A percentile compares a stretch with the other conserved stretches of the same genome.
phyloP scores from a whole-genome alignment of 2,797 vertebrate genomes.

The Thaleichthys pacificus region DNA sequence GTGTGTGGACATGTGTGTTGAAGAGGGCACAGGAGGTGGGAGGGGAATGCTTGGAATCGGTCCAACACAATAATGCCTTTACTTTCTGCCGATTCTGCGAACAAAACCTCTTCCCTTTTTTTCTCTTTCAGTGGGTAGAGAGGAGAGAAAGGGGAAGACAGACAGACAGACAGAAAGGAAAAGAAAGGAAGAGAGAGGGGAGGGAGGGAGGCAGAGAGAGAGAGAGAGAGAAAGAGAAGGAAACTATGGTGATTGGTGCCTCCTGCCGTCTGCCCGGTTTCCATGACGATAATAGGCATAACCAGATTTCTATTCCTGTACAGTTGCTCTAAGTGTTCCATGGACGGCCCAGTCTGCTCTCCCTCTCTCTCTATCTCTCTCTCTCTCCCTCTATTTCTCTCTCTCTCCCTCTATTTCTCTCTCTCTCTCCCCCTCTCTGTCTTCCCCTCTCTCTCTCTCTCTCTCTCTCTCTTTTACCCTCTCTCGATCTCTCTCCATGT shows the following conservation, averaged over 20 bases:
- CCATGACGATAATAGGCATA: constrained; percentile 76
- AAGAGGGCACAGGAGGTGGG: constrained; percentile 17
- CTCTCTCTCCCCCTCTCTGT: too few relatives aligned
- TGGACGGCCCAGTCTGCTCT: constrained; percentile 44
- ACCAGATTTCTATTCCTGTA: constrained; percentile 62
- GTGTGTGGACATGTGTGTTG: constrained; percentile 15
- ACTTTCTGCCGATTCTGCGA: constrained; percentile 59
- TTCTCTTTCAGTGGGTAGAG: constrained; percentile 34
- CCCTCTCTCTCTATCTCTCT: not conserved
- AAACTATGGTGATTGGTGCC: constrained; percentile 48
- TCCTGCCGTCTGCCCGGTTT: constrained; percentile 66
- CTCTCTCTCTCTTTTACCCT: too few relatives aligned
- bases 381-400: not conserved
- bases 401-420: not conserved
- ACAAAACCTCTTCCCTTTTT: constrained; percentile 37
- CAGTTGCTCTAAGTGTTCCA: constrained; percentile 47
- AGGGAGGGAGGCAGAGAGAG: not conserved
- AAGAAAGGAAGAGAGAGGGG: constrained; percentile 14
- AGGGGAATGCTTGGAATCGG: constrained; percentile 53
- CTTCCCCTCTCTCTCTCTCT: too few relatives aligned
- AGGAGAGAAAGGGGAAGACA: not conserved
- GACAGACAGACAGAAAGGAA: not conserved
- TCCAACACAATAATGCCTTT: constrained; percentile 66
- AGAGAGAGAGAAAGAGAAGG: constrained; percentile 13
- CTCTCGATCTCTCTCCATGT: too few relatives aligned